Evolutionary conservation across 2,888 invertebrate species (phyloP).

Genomic region (Calephelis perditalis): DNA sequence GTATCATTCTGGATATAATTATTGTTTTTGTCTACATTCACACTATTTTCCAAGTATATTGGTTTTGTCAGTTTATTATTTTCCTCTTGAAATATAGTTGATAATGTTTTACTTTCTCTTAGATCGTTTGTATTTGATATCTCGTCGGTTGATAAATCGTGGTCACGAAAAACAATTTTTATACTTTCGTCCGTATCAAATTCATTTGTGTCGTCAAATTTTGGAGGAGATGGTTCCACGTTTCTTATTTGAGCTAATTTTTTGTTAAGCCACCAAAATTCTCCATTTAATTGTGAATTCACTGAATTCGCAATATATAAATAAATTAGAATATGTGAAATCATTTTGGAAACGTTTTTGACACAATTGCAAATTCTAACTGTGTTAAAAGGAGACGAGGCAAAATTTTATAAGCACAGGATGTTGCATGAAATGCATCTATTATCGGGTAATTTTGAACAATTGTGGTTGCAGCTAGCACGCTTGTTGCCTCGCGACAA

Average conservation of each 20-base stretch:
- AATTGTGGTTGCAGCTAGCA: slow-evolving; percentile 40
- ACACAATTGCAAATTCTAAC: slow-evolving; percentile 34
- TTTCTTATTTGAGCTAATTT: slow-evolving; percentile 45
- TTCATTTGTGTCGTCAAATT: slow-evolving; percentile 49
- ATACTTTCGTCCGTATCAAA: slow-evolving; percentile 58
- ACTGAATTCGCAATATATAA: slow-evolving; percentile 39
- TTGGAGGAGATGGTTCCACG: slow-evolving; percentile 40
- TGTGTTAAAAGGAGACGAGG: slow-evolving; percentile 29
- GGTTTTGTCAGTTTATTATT: slow-evolving; percentile 22
- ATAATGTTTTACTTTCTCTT: not conserved
- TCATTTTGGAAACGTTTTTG: slow-evolving; percentile 39
- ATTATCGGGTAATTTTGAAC: slow-evolving; percentile 48
- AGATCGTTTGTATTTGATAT: no score
- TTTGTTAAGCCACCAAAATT: slow-evolving; percentile 65
- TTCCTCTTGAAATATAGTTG: slow-evolving; percentile 10
- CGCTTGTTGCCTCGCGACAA: slow-evolving; percentile 50
- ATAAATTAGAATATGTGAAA: slow-evolving; percentile 34
- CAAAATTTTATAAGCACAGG: slow-evolving; percentile 47
- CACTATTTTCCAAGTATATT: slow-evolving; percentile 11
- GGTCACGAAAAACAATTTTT: slow-evolving; percentile 52
- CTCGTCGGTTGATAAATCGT: slow-evolving; percentile 22
- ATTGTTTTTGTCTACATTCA: slow-evolving; percentile 19
- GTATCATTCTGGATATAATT: slow-evolving; percentile 7
- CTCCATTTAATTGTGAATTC: slow-evolving; percentile 53
- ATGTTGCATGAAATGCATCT: slow-evolving; percentile 51